Conservation (phyloP, 1,140 invertebrate species). For the Caerostris darwini region DNA sequence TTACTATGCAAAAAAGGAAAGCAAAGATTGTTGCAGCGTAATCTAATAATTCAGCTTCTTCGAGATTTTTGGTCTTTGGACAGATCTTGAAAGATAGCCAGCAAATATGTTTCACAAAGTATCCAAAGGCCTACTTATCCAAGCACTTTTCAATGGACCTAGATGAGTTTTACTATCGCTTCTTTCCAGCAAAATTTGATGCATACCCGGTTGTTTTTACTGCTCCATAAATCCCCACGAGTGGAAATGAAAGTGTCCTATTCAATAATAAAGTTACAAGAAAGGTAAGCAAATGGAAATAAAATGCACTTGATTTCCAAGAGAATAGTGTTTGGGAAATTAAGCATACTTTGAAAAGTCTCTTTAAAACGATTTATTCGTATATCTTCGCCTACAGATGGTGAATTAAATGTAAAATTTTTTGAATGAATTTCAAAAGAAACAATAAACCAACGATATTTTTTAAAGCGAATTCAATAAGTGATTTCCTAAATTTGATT, state of each 20-base stretch:
- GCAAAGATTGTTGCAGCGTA: background rate
- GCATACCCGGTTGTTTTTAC: background rate
- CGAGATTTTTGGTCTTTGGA: background rate
- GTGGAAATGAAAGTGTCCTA: background rate
- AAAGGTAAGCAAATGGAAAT: background rate
- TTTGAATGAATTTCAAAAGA: too few relatives aligned
- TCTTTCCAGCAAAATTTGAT: slow-evolving; percentile 1
- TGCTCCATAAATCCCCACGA: background rate
- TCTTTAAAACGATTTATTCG: background rate
- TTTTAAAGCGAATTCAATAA: too few relatives aligned
- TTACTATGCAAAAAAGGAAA: slow-evolving; percentile 16
- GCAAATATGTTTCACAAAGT: background rate
- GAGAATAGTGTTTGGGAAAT: background rate
- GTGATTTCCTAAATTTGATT: too few relatives aligned
- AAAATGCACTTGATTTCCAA: background rate
- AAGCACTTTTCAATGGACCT: background rate
- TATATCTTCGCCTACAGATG: too few relatives aligned
- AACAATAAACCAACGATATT: too few relatives aligned
- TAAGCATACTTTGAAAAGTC: background rate
- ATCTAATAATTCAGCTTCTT: background rate
- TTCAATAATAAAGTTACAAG: background rate
- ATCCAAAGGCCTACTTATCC: background rate
- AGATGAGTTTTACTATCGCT: background rate
- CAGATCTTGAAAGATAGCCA: background rate
- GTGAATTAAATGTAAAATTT: too few relatives aligned